Evolutionary conservation across 2,113 vertebrate species (phyloP).

Genomic region (Podilymbus podiceps): DNA sequence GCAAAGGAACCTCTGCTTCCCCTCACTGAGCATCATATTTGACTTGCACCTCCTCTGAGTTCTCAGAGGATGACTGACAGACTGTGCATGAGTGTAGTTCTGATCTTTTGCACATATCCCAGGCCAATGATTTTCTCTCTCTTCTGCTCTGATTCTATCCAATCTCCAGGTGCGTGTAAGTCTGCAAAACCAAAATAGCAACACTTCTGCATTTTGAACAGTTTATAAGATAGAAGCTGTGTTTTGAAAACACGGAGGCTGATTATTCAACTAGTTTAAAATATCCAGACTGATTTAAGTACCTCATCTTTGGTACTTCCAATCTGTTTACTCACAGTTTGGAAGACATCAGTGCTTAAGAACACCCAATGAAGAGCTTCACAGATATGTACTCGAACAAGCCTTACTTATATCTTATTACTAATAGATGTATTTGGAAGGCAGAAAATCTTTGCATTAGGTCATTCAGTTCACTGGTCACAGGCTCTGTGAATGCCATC

Average conservation of each 20-base stretch:
- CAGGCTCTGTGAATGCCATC: neutral
- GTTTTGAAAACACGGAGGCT: neutral
- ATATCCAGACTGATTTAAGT: neutral
- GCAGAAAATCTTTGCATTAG: neutral
- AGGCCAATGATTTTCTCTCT: neutral
- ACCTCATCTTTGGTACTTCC: neutral
- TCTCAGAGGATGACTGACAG: neutral
- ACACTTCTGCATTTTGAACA: neutral
- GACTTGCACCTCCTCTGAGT: neutral
- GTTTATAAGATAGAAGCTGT: neutral
- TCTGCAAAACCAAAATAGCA: neutral
- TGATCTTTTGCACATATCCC: neutral
- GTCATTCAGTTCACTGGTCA: neutral
- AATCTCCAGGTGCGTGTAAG: neutral
- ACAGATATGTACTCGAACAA: neutral
- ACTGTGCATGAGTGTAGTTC: neutral
- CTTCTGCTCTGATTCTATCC: neutral
- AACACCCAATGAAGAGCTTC: neutral
- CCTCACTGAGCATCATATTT: neutral
- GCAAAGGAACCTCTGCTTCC: neutral
- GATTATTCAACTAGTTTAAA: neutral
- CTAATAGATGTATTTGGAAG: neutral
- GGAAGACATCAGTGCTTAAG: neutral
- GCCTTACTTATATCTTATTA: neutral
- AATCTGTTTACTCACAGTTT: neutral